phyloP scores from a whole-genome alignment of 2,113 vertebrate species.

The Verasper variegatus region DNA sequence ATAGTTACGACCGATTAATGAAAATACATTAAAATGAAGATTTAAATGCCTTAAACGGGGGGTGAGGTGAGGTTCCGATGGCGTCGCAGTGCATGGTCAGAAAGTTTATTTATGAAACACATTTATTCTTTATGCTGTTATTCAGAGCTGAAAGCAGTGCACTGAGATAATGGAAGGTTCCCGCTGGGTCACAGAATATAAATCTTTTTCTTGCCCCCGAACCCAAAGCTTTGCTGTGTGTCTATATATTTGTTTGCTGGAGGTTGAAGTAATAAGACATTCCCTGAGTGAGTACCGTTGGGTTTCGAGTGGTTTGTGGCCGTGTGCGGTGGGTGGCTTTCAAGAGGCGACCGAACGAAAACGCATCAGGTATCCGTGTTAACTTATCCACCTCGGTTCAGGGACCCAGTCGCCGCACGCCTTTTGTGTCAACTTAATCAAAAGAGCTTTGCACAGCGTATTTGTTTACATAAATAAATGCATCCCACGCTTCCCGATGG shows the following conservation, averaged over 20 bases:
- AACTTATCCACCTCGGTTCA: conserved; percentile 36
- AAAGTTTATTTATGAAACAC: conserved; percentile 17
- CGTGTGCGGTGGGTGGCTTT: conserved; percentile 58
- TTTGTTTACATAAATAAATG: conserved; percentile 67
- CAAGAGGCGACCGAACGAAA: conserved; percentile 37
- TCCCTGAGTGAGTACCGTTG: conserved; percentile 47
- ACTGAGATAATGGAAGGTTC: conserved; percentile 26
- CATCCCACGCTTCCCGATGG: conserved; percentile 58
- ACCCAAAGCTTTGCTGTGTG: conserved; percentile 29
- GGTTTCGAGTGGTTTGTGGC: conserved; percentile 44
- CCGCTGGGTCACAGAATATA: conserved; percentile 21
- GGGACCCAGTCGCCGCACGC: conserved; percentile 44
- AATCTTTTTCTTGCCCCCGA: conserved; percentile 50
- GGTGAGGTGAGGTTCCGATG: background rate
- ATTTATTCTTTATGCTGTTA: background rate
- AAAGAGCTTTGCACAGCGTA: conserved; percentile 64
- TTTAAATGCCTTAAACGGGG: conserved; percentile 3
- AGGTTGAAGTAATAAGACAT: conserved; percentile 48
- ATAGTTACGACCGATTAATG: conserved; percentile 6
- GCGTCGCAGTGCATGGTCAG: conserved; percentile 1
- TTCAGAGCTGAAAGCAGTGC: conserved; percentile 15
- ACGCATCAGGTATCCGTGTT: conserved; percentile 28
- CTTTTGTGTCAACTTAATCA: conserved; percentile 58
- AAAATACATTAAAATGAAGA: conserved; percentile 10
- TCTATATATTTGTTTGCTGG: conserved; percentile 8